phyloP scores from a whole-genome alignment of 35 echinoderm and acorn worm genomes.

The Heliocidaris erythrogramma region DNA sequence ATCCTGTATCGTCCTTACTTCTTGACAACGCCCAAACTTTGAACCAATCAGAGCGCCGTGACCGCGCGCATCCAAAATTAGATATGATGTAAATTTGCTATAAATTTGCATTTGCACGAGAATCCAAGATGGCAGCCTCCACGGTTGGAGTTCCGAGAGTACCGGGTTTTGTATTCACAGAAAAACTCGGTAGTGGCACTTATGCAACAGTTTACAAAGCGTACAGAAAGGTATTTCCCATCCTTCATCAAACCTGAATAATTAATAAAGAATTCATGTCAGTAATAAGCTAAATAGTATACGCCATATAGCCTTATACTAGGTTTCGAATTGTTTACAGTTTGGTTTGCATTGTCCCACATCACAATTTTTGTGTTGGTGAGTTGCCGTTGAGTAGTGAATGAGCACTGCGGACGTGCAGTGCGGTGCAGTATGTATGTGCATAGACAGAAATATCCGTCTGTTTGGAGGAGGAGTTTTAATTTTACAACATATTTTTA shows the following conservation, averaged over 20 bases:
- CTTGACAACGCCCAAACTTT: neutral
- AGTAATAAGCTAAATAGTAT: neutral
- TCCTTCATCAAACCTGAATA: neutral
- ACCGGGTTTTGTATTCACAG: slow-evolving; percentile 56
- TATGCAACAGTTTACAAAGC: slow-evolving; percentile 75
- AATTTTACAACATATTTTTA: no score
- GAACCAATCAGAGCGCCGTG: neutral
- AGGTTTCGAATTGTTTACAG: neutral
- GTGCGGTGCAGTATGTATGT: no score
- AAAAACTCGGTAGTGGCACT: slow-evolving; percentile 64
- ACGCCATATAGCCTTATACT: no score
- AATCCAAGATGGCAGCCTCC: slow-evolving; percentile 40
- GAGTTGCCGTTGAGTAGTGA: neutral
- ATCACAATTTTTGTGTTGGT: neutral
- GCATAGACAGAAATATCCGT: no score
- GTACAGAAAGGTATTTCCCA: slow-evolving; percentile 60
- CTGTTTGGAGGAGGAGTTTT: no score
- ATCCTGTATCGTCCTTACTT: no score
- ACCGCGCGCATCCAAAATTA: neutral
- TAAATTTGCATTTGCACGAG: neutral
- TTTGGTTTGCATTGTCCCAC: neutral
- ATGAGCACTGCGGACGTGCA: no score
- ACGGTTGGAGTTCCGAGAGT: slow-evolving; percentile 25
- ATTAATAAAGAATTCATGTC: neutral
- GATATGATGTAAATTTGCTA: neutral